Evolutionary conservation across 2,888 invertebrate genomes (phyloP).

Genomic region (Endomychus coccineus): DNA sequence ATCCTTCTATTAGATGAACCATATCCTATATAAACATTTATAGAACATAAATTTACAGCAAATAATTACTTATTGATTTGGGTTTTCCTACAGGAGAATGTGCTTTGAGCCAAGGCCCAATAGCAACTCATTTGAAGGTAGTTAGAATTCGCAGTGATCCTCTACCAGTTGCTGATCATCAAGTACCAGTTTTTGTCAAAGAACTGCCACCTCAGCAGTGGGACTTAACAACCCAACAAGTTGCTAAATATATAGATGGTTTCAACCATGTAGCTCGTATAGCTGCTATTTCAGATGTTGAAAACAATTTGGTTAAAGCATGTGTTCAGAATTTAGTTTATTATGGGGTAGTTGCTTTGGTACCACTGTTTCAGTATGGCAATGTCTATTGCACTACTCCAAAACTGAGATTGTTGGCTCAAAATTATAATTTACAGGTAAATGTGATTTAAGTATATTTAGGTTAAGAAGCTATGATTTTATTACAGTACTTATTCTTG

Average conservation of each 20-base stretch:
- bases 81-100: slow-evolving; percentile 38
- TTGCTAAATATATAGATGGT: slow-evolving; percentile 80
- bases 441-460: no score
- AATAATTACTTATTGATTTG: no score
- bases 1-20: neutral
- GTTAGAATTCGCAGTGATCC: slow-evolving; percentile 77
- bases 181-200: slow-evolving; percentile 73
- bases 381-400: slow-evolving; percentile 59
- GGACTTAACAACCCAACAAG: slow-evolving; percentile 93
- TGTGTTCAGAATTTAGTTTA: slow-evolving; percentile 89
- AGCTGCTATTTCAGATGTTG: slow-evolving; percentile 83
- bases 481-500: no score
- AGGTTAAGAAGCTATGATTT: no score
- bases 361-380: slow-evolving; percentile 59
- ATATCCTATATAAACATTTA: neutral
- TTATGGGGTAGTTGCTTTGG: slow-evolving; percentile 56
- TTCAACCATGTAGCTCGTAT: slow-evolving; percentile 88
- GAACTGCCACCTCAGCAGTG: slow-evolving; percentile 55
- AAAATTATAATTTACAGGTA: slow-evolving; percentile 44
- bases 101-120: slow-evolving; percentile 64
- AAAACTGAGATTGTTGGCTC: slow-evolving; percentile 47
- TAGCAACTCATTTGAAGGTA: slow-evolving; percentile 84
- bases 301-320: slow-evolving; percentile 87
- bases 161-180: slow-evolving; percentile 72
- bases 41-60: neutral